Evolutionary conservation across 2,888 invertebrate genomes (phyloP), one percentile per base, ranked within the genome.

Genomic region (Epinotia bilunana): DNA sequence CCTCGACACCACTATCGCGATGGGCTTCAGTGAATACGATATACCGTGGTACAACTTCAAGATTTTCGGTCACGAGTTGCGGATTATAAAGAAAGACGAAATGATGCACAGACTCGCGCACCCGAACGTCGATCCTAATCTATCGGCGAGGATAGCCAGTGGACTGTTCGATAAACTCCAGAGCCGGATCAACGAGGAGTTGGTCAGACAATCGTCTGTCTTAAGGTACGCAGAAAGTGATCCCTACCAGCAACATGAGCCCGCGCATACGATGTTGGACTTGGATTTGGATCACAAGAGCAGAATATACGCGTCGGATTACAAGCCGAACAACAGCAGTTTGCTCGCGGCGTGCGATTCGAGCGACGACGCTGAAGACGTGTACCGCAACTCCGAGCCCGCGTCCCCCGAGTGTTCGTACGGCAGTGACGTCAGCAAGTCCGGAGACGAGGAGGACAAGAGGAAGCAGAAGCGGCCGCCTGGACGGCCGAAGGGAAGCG

Each of bases 401-500:
- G 91, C 91, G 0, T 92, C 94, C 0, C 93, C 92, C 0, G 91
- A 89, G 79, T 90, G 84, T 77, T 88, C 90, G 0, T 92, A 91
- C 78, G 90, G 89, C 23, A 94, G 94, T 79, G 94, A 93, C 57
- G 91, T 83, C 9, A 92, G 92, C 83, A 93, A 92, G 78, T 91
- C 92, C 11, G 89, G 91, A 13, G 92, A 93, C 64, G 95, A 95
- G 80, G 90, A 94, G 0, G 93, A 94, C 61, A 91, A 91, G 78
- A 84, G 89, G 63, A 92, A 91, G 84, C 83, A 86, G 78, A 95
- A 95, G 81, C 90, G 95, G 80, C 93, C 94, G 18, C 95, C 95
- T 0, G 95, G 95, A 39, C 91, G 95, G 78, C 95, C 95, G 9
- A 93, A 92, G 76, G 94, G 94, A 20, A 93, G 92, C 82, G 94